Evolutionary conservation across 1,140 invertebrate species (phyloP).

Genomic region (Drosophila varians): DNA sequence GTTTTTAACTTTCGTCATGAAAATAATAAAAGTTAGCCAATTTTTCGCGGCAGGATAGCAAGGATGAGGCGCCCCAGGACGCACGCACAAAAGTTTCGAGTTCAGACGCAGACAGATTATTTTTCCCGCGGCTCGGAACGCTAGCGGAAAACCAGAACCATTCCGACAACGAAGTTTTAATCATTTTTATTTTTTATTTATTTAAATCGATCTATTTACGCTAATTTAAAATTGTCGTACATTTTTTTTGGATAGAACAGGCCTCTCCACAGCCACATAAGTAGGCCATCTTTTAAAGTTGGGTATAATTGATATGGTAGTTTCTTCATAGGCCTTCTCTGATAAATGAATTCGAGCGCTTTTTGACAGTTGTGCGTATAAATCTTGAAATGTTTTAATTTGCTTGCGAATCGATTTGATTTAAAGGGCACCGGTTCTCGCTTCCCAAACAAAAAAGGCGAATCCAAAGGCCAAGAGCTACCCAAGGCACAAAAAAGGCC

Average conservation of each 20-base stretch:
- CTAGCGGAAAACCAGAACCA: slow-evolving; percentile 14
- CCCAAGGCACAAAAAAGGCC: slow-evolving; percentile 12
- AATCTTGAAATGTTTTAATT: slow-evolving; percentile 84
- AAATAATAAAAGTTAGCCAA: slow-evolving; percentile 67
- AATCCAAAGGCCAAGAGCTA: not conserved
- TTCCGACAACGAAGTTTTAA: slow-evolving; percentile 1
- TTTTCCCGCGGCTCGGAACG: slow-evolving; percentile 49
- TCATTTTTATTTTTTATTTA: not conserved
- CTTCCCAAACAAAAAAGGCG: not conserved
- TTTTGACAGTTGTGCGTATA: slow-evolving; percentile 83
- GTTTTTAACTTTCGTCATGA: slow-evolving; percentile 51
- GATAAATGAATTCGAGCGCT: slow-evolving; percentile 74
- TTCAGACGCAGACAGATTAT: slow-evolving; percentile 1
- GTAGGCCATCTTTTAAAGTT: too few relatives aligned
- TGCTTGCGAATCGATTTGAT: slow-evolving; percentile 83
- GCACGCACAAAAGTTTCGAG: slow-evolving; percentile 53
- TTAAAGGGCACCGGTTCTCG: slow-evolving; percentile 55
- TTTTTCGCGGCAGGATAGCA: slow-evolving; percentile 37
- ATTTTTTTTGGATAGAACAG: not conserved
- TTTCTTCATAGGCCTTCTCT: slow-evolving; percentile 3
- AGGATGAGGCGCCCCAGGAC: slow-evolving; percentile 19
- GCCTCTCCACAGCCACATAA: too few relatives aligned
- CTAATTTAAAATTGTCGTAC: not conserved
- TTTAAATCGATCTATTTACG: not conserved
- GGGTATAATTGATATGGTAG: too few relatives aligned